phyloP scores from a whole-genome alignment of 2,888 invertebrate species.

The Agrilus mali region DNA sequence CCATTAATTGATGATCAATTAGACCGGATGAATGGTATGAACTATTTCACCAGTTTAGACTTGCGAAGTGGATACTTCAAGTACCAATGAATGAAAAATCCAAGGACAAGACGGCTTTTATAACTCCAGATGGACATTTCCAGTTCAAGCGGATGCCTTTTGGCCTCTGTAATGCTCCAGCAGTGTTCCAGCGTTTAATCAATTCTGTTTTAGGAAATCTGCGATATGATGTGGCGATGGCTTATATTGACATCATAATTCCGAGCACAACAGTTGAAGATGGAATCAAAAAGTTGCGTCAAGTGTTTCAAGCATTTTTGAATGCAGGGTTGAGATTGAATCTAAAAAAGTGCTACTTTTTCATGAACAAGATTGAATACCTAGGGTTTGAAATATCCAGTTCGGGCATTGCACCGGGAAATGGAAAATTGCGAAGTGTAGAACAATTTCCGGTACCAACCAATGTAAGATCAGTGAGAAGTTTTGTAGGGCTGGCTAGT shows the following conservation, averaged over 20 bases:
- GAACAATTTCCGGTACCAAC: conserved; percentile 11
- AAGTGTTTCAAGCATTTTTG: neutral
- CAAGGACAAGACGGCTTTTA: too few relatives aligned
- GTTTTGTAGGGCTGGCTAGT: conserved; percentile 14
- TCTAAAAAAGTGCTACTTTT: conserved; percentile 9
- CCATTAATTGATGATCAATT: too few relatives aligned
- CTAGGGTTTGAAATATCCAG: conserved; percentile 11
- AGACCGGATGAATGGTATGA: too few relatives aligned
- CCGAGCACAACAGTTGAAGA: conserved; percentile 5
- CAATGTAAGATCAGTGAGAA: conserved; percentile 10
- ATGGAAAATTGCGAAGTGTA: conserved; percentile 10
- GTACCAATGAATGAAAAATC: neutral
- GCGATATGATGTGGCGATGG: neutral
- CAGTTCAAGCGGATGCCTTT: too few relatives aligned
- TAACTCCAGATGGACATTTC: too few relatives aligned
- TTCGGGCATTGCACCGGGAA: conserved; percentile 10
- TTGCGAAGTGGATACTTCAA: conserved; percentile 17
- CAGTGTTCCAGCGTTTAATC: too few relatives aligned
- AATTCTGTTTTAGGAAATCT: conserved; percentile 9
- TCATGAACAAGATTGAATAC: conserved; percentile 9
- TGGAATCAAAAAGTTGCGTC: neutral
- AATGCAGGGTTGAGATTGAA: neutral
- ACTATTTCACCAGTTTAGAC: conserved; percentile 17
- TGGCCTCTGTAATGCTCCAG: too few relatives aligned
- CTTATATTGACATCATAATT: conserved; percentile 11